These are phyloP conservation scores for Mimas tiliae DNA, from an alignment of 2,888 invertebrate species.

Conservation along the genomic window DNA sequence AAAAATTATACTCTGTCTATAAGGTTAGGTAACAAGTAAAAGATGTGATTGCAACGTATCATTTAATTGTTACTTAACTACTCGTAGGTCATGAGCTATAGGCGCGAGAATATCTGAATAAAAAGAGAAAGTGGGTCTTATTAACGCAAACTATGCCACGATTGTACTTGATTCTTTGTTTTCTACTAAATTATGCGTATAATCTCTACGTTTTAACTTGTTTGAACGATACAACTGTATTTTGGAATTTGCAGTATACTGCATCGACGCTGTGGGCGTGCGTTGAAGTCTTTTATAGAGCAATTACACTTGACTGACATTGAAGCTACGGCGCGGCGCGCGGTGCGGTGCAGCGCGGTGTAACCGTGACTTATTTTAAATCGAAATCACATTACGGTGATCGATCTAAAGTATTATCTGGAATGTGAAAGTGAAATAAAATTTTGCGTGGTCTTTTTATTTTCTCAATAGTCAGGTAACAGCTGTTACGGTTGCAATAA, in stretches of 20 bases:
- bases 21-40: not conserved
- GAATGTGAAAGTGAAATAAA: not conserved
- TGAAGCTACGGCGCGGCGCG: not conserved
- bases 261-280: slow-evolving; percentile 46
- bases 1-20: no score
- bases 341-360: not conserved
- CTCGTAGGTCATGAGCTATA: slow-evolving; percentile 23
- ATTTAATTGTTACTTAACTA: slow-evolving; percentile 13
- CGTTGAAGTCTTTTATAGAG: slow-evolving; percentile 75
- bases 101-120: slow-evolving; percentile 47
- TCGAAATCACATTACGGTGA: not conserved
- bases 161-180: slow-evolving; percentile 24
- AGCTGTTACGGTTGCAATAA: not conserved
- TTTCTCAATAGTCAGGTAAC: slow-evolving; percentile 1
- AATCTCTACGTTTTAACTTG: not conserved
- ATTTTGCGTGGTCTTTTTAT: not conserved
- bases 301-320: slow-evolving; percentile 30
- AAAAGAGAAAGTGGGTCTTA: slow-evolving; percentile 58
- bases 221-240: slow-evolving; percentile 29
- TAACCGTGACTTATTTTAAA: not conserved
- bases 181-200: slow-evolving; percentile 1
- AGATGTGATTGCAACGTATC: slow-evolving; percentile 6
- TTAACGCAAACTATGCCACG: slow-evolving; percentile 42
- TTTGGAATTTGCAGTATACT: slow-evolving; percentile 29
- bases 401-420: not conserved